Evolutionary conservation across 2,797 vertebrate species (phyloP).

Genomic region (Podarcis lilfordi): DNA sequence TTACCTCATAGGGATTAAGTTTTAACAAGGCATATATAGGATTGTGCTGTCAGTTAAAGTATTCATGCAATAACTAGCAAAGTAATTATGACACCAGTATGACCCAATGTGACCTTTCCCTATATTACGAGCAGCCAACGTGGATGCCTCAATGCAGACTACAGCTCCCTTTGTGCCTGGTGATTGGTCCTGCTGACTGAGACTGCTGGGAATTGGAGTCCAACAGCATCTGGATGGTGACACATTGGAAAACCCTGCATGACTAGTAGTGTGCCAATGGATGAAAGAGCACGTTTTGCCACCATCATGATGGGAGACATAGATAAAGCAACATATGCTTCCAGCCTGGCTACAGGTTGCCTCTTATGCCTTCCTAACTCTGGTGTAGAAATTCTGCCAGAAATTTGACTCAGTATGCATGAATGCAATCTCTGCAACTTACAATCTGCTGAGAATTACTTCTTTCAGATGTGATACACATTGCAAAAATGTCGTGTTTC

Average conservation of each 20-base stretch:
- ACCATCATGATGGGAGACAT: not conserved
- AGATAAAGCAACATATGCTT: not conserved
- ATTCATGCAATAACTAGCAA: not conserved
- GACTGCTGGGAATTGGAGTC: not conserved
- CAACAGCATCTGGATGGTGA: not conserved
- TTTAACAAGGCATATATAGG: not conserved
- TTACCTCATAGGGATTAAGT: not conserved
- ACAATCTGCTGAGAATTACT: not conserved
- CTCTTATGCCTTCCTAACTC: not conserved
- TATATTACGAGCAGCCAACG: not conserved
- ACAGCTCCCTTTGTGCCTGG: not conserved
- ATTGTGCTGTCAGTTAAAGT: not conserved
- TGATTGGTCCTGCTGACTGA: not conserved
- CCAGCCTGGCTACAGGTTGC: not conserved
- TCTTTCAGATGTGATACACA: not conserved
- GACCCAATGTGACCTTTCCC: not conserved
- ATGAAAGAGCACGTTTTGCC: not conserved
- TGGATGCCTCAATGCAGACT: not conserved
- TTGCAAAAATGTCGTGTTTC: not conserved
- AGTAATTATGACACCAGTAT: not conserved
- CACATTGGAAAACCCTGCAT: not conserved
- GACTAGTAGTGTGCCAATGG: not conserved
- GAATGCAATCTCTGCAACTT: not conserved
- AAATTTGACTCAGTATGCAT: not conserved
- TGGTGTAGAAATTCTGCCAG: not conserved